phyloP scores from a whole-genome alignment of 1,140 invertebrate species.

The Hesperophylax magnus region DNA sequence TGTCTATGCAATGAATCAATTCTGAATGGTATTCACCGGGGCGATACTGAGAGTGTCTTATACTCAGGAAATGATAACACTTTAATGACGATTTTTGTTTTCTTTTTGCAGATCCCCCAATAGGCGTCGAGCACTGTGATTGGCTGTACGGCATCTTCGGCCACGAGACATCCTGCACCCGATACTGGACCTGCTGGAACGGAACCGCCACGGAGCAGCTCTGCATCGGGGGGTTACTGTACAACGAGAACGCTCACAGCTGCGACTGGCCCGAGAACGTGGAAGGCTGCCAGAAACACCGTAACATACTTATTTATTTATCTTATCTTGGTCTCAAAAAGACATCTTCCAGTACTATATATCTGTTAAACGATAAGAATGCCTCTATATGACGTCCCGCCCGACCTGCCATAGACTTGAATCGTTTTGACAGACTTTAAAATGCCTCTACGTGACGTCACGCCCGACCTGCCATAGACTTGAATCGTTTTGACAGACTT shows the following conservation, averaged over 20 bases:
- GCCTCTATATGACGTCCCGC: background rate
- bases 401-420: too few relatives aligned
- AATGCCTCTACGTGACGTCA: too few relatives aligned
- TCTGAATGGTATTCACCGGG: too few relatives aligned
- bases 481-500: too few relatives aligned
- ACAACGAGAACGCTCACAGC: slow-evolving; percentile 91
- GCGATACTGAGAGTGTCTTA: too few relatives aligned
- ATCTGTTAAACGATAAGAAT: background rate
- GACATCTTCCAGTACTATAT: too few relatives aligned
- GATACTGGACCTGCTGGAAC: slow-evolving; percentile 96
- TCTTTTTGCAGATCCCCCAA: slow-evolving; percentile 79
- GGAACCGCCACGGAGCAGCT: slow-evolving; percentile 92
- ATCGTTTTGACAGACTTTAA: too few relatives aligned
- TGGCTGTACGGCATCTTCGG: slow-evolving; percentile 95
- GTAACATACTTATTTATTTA: slow-evolving; percentile 76
- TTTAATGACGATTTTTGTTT: background rate
- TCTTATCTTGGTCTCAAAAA: background rate
- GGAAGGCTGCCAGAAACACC: slow-evolving; percentile 93
- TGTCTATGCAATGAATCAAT: too few relatives aligned
- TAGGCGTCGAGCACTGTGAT: slow-evolving; percentile 89
- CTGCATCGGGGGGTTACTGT: slow-evolving; percentile 92
- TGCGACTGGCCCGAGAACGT: slow-evolving; percentile 96
- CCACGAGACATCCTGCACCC: slow-evolving; percentile 92
- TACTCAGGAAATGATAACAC: too few relatives aligned
- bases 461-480: too few relatives aligned